Evolutionary conservation across 2,113 vertebrate genomes (phyloP), one percentile per base, ranked within the genome.

Genomic region (Myocastor coypus): DNA sequence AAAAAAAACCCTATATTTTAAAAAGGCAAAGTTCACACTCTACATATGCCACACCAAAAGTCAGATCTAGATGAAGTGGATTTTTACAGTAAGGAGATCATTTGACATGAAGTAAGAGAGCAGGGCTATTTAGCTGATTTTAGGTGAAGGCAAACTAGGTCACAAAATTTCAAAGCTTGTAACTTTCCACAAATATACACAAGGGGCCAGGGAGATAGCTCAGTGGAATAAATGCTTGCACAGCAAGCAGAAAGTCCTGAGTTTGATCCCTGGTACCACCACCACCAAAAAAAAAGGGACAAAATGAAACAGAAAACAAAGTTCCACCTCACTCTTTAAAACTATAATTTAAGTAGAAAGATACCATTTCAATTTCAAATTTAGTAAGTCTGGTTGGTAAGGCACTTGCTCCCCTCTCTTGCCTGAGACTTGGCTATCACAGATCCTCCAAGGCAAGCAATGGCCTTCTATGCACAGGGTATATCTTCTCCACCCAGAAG

Each of bases 1-100:
- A n/a, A n/a, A n/a, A n/a, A n/a, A n/a, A n/a, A n/a, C n/a, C n/a
- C 20, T 7, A 2, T 2, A 13, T 30, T 40, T 19, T 0, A 52
- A 87, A 7, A n/a, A 24, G 77, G 16, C 78, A 78, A 92, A 6
- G 64, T 63, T 61, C 80, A n/a, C 0, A 5, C 24, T 75, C 32
- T 37, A n/a, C 37, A 20, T 34, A 24, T 0, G 28, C 42, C 20
- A 61, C 6, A 63, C 13, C 57, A n/a, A 68, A 64, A 83, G 57
- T 75, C 40, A 83, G 86, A 68, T 37, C 61, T 20, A 75, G 42
- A 19, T 16, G 7, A 83, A 73, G 13, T 30, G 4, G 3, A 0
- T 37, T 5, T 42, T 81, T 66, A 80, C 46, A 68, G n/a, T 30
- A 20, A 75, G 3, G 14, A 80, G 20, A 59, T 28, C 4, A 50